These are phyloP conservation scores for Pseudococcus viburni DNA, from an alignment of 2,888 invertebrate species.

Conservation along the genomic window DNA sequence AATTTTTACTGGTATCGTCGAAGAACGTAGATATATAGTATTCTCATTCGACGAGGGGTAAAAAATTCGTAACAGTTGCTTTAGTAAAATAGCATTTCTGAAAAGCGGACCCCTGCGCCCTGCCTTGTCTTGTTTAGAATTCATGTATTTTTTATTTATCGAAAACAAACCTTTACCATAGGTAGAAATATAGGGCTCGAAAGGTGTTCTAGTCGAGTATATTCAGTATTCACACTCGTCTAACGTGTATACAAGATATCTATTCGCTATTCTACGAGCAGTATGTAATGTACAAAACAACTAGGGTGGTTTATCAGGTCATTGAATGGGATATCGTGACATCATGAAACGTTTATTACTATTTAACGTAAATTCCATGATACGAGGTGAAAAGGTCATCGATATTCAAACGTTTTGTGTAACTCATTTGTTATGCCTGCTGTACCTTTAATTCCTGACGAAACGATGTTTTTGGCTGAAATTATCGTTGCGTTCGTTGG, in stretches of 20 bases:
- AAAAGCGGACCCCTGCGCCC: not conserved
- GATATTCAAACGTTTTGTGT: conserved; percentile 18
- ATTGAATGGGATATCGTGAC: conserved; percentile 12
- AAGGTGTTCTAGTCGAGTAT: not conserved
- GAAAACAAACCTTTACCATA: not conserved
- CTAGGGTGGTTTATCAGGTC: conserved; percentile 10
- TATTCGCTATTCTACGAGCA: not conserved
- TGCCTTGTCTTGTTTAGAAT: not conserved
- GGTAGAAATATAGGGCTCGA: not conserved
- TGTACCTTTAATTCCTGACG: not conserved
- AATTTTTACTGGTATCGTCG: not conserved
- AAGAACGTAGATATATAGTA: not conserved
- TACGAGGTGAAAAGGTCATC: conserved; percentile 31
- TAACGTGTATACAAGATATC: not conserved
- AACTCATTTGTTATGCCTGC: not conserved
- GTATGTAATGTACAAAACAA: not conserved
- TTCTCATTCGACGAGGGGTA: not conserved
- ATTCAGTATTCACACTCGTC: not conserved
- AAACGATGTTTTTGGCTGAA: not conserved
- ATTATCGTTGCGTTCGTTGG: not conserved
- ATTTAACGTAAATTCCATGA: conserved; percentile 1
- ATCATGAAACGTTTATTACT: conserved; percentile 15
- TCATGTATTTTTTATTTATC: conserved; percentile 13
- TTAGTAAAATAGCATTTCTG: not conserved
- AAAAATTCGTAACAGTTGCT: not conserved